Percentiles rank a stretch among this genome's conserved stretches.
Conservation (phyloP, 2,888 invertebrate genomes). For the Epiblema foenella region DNA sequence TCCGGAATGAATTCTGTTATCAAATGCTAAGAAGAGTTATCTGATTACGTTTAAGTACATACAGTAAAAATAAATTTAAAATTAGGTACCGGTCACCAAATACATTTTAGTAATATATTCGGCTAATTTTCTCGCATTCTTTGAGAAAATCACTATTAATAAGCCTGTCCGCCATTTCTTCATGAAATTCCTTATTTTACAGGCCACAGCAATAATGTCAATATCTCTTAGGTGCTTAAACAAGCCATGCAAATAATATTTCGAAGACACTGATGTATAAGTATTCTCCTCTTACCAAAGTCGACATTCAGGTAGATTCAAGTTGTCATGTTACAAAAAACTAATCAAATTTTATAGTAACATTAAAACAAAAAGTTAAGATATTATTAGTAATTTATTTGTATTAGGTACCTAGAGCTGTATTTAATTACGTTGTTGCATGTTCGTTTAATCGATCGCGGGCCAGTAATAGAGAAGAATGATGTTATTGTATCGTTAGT, state of each 20-base stretch:
- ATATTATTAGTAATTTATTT: slow-evolving; percentile 12
- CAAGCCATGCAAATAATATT: not conserved
- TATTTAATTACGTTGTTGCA: slow-evolving; percentile 55
- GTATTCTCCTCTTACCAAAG: not conserved
- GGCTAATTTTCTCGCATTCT: no score
- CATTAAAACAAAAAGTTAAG: slow-evolving; percentile 1
- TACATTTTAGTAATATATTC: no score
- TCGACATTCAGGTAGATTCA: no score
- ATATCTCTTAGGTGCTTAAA: no score
- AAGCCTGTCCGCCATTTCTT: no score
- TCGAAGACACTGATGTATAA: not conserved
- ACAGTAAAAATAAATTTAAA: no score
- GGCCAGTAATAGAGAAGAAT: slow-evolving; percentile 36
- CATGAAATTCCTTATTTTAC: no score
- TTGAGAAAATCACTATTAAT: no score
- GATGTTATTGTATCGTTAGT: slow-evolving; percentile 32
- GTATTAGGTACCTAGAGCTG: slow-evolving; percentile 41
- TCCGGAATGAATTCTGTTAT: not conserved
- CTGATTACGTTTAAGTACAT: no score
- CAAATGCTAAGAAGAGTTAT: not conserved
- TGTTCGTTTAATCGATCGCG: slow-evolving; percentile 47
- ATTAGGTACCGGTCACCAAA: no score
- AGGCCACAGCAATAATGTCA: no score
- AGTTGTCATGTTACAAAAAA: not conserved
- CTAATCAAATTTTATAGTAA: not conserved